Conservation (phyloP, 2,888 invertebrate species). For the Pecten maximus region DNA sequence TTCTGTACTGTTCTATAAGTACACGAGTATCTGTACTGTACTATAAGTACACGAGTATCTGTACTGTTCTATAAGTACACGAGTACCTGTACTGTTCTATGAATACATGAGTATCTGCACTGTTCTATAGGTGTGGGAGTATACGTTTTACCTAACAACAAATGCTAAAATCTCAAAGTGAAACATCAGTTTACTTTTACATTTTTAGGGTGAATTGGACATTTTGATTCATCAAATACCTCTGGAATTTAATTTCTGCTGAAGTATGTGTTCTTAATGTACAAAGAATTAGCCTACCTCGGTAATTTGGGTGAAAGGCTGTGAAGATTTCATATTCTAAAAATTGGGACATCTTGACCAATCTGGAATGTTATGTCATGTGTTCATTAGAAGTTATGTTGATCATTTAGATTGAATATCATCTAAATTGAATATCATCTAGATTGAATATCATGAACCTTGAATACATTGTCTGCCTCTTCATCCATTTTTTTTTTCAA, state of each 20-base stretch:
- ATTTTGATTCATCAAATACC: neutral
- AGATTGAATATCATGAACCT: conserved; percentile 1
- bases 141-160: neutral
- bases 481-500: no score
- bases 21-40: no score
- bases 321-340: neutral
- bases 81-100: no score
- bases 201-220: neutral
- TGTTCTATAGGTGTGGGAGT: neutral
- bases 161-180: neutral
- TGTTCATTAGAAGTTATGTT: neutral
- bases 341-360: neutral
- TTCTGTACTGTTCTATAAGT: no score
- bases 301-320: neutral
- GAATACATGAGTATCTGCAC: no score
- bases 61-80: neutral
- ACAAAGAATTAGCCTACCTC: neutral
- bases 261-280: conserved; percentile 3
- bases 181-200: neutral
- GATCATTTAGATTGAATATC: neutral
- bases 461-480: neutral
- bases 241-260: neutral
- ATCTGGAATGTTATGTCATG: neutral
- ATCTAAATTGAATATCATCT: neutral
- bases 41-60: no score